Conservation (phyloP, 2,797 vertebrate genomes). For the Cercopithecus mitis region DNA sequence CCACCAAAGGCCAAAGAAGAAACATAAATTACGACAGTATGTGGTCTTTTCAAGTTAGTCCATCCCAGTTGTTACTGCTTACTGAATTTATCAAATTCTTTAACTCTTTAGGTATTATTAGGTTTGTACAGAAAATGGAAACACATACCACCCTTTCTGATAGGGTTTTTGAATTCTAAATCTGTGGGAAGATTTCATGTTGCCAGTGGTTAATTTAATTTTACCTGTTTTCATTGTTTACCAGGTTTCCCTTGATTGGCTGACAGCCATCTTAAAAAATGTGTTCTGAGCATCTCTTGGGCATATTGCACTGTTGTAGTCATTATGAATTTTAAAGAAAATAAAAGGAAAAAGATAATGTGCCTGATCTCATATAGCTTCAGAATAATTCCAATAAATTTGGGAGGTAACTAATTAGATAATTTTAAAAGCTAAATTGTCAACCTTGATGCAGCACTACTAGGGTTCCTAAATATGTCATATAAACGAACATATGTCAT, state of each 20-base stretch:
- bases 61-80: not conserved
- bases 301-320: not conserved
- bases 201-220: not conserved
- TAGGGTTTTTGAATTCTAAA: not conserved
- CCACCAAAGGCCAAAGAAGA: not conserved
- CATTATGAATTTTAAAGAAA: not conserved
- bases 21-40: not conserved
- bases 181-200: not conserved
- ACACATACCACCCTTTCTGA: not conserved
- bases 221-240: not conserved
- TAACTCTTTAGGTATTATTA: not conserved
- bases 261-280: slow-evolving; percentile 5
- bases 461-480: not conserved
- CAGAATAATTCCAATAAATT: not conserved
- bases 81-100: not conserved
- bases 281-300: not conserved
- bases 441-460: not conserved
- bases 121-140: not conserved
- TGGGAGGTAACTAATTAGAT: not conserved
- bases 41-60: not conserved
- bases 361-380: not conserved
- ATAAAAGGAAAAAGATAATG: not conserved
- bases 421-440: slow-evolving; percentile 8
- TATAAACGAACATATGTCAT: not conserved
- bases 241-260: not conserved